Evolutionary conservation across 2,888 invertebrate genomes (phyloP), one percentile per base, ranked within the genome.

Genomic region (Cecidostiba fungosa): DNA sequence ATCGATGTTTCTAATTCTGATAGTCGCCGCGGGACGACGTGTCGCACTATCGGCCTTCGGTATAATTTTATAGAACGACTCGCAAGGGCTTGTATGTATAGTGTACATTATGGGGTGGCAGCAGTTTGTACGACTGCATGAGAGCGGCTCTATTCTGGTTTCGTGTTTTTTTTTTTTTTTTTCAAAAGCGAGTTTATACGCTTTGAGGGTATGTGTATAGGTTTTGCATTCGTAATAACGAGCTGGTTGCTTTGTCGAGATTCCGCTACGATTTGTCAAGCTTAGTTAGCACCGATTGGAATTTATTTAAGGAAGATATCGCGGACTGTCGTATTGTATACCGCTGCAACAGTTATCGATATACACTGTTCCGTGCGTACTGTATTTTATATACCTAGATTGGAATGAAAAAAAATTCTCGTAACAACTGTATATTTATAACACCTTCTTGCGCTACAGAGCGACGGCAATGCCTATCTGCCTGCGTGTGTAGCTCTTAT

Each of bases 1-100:
- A 77, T 72, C 77, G 77, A 77, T 74, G 73, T 66, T 84, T 79
- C 84, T 84, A 84, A 84, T 79, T 78, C 78, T 26, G 73, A n/a
- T 50, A 77, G 26, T 39, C 23, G 59, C 43, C 73, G 39, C 19
- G n/a, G 12, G 16, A n/a, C 12, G 16, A n/a, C 12, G 5, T 23
- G n/a, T 23, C 69, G 10, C 47, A 5, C 6, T 54, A 50, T 79
- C 70, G 16, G 26, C 66, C 14, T 66, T 66, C 29, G 26, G 66
- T 66, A n/a, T n/a, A 14, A 66, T 66, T 66, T 66, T 66, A 66
- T 66, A 66, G 66, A 6, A 14, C 26, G 12, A 66, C 66, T 29
- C 26, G 66, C 3, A 3, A 1, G 23, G n/a, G 8, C 59, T 59
- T 59, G 23, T 59, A 23, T 59, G 23, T 59, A 23, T 66, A 2